Evolutionary conservation across 2,888 invertebrate species (phyloP).

Genomic region (Cylindroiulus punctatus): DNA sequence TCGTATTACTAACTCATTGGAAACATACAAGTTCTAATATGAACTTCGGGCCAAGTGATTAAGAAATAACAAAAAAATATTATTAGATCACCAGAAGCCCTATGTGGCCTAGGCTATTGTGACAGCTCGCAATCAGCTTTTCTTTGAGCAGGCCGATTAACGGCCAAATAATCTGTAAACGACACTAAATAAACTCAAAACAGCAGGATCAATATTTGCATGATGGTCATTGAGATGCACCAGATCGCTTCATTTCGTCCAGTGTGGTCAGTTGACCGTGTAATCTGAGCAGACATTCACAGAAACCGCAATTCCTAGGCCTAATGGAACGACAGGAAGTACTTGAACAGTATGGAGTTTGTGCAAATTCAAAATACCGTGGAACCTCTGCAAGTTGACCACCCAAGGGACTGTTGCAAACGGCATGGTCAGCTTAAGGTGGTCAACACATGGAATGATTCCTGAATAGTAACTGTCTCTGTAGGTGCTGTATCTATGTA

Average conservation of each 20-base stretch:
- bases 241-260: slow-evolving; percentile 32
- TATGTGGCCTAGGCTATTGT: no score
- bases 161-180: slow-evolving; percentile 20
- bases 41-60: background rate
- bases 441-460: no score
- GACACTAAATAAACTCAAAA: slow-evolving; percentile 32
- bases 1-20: no score
- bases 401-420: no score
- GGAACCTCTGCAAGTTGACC: no score
- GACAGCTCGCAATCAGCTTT: slow-evolving; percentile 18
- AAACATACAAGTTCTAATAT: no score
- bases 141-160: slow-evolving; percentile 14
- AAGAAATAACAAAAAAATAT: no score
- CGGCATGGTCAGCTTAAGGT: no score
- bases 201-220: slow-evolving; percentile 27
- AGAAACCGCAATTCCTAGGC: background rate
- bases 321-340: slow-evolving; percentile 3
- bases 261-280: slow-evolving; percentile 15
- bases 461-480: no score
- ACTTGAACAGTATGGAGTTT: slow-evolving; percentile 22
- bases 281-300: background rate
- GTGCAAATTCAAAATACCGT: background rate
- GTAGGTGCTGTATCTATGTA: no score
- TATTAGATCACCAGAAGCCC: no score
- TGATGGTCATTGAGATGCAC: background rate